Base-by-base conservation (phyloP, 2,888 invertebrate genomes). In the Isotomurus palustris region DNA sequence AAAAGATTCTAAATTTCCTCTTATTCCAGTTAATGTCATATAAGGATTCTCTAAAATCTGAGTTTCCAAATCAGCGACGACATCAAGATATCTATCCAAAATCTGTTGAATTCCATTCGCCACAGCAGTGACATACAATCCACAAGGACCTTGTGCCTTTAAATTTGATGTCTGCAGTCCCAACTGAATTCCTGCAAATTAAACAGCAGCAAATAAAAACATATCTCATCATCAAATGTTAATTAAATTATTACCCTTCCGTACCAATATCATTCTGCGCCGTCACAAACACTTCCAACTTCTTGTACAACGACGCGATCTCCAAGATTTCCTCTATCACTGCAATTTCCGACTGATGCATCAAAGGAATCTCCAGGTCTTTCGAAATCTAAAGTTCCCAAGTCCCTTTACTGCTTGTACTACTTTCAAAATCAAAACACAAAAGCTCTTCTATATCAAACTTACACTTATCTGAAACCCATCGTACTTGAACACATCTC, bases 41-140 rank as follows among this genome's bases (percentile, higher is more conserved):
- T 68, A 60, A 1, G 62, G 55, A 59, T 69, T 60, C 27, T 66
- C 59, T 12, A 70, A 41, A 8, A 69, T 58, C 47, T 57, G 27
- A 44, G 62, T 25, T 51, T 70, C 70, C 28, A 70, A 53, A 8
- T 57, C 41, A 10, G 62, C 51, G 3, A 70, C 27, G 14, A 58
- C 57, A 25, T 60, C 54, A 4, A 57, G 36, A 43, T 70, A 70
- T 3, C 60, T 53, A 10, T 66, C 49, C 17, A 66, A 27, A 27
- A 70, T 58, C 40, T 60, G 64, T 17, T 57, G 48, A 21, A 70
- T 56, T 29, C 70, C 70, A 53, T 61, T 62, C 44, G 67, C 64
- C 24, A 70, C 36, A 0, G 68, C 53, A 40, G 58, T 60, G 2
- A 69, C 49, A 52, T 68, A 70, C 2, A 67, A 27, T 0, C 68